Percentiles rank a stretch among this genome's conserved stretches.
These are phyloP conservation scores for Drosophila ercepeae DNA, from an alignment of 1,140 invertebrate genomes.

Conservation along the genomic window DNA sequence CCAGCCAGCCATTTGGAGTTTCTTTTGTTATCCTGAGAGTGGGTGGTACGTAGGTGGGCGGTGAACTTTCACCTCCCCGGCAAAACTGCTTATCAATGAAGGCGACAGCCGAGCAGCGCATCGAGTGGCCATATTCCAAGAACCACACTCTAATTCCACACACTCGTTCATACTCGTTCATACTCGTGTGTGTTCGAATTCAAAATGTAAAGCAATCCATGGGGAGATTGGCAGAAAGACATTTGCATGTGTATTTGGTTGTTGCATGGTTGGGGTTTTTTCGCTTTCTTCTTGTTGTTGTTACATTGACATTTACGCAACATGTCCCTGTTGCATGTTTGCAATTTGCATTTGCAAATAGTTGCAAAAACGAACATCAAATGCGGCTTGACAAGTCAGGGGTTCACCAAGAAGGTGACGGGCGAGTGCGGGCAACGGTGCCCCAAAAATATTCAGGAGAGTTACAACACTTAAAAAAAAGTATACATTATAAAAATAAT, in stretches of 20 bases:
- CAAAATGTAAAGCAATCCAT: constrained; percentile 6
- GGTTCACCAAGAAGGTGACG: background rate
- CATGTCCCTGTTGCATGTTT: constrained; percentile 82
- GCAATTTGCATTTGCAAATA: constrained; percentile 82
- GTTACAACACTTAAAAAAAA: background rate
- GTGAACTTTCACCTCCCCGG: background rate
- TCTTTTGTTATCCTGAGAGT: constrained; percentile 22
- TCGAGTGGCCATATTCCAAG: constrained; percentile 30
- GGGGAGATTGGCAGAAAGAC: constrained; percentile 28
- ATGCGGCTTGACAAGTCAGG: constrained; percentile 54
- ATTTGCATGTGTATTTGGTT: constrained; percentile 51
- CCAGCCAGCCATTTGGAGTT: constrained; percentile 17
- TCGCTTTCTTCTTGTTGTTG: constrained; percentile 17
- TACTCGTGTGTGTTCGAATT: too few relatives aligned
- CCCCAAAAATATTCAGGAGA: background rate
- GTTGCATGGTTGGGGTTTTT: constrained; percentile 21
- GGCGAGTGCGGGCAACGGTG: background rate
- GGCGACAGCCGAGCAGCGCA: constrained; percentile 20
- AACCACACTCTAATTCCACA: constrained; percentile 3
- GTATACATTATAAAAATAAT: too few relatives aligned
- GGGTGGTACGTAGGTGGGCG: too few relatives aligned
- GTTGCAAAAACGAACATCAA: constrained; percentile 82
- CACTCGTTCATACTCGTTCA: background rate
- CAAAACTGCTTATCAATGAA: constrained; percentile 56
- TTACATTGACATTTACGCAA: constrained; percentile 79